Base-by-base conservation (phyloP, 2,888 invertebrate genomes). In the Pimpla rufipes region DNA sequence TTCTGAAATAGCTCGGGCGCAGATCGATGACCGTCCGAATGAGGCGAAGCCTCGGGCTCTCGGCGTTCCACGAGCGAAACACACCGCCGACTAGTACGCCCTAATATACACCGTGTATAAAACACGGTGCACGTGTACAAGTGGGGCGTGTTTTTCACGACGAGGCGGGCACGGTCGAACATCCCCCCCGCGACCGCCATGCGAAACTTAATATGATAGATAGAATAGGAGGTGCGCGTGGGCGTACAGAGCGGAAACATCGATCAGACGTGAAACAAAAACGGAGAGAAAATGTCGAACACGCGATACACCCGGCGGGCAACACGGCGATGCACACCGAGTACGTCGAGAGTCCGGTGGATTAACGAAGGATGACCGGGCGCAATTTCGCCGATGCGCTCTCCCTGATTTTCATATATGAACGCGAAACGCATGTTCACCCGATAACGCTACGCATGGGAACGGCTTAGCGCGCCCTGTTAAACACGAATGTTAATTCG, bases 1-100 rank as follows among this genome's bases (percentile, higher is more conserved):
- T 67, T 37, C 59, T 75, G 42, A 80, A 68, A 68, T 21, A 62
- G 68, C 50, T 35, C 57, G n/a, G 29, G 23, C 13, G 50, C 75
- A 62, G 79, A 79, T 79, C 79, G 79, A 79, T 79, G 55, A 66
- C 55, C 66, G 35, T 42, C 64, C 47, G 45, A 73, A 71, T 23
- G 16, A 57, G 66, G 40, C 23, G 23, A 68, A 74, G 35, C 45
- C 70, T 68, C 74, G 13, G 74, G 42, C 42, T 42, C 52, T 42
- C 40, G 42, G 29, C 6, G n/a, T n/a, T n/a, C n/a, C n/a, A n/a
- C 11, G 16, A 57, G 66, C 23, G n/a, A 16, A 35, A 29, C 35
- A 35, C 18, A 18, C n/a, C 29, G 16, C 59, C 42, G 13, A n/a
- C 10, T 40, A 40, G 21, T 45, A 47, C 3, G 23, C 10, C 10